Evolutionary conservation across 2,797 vertebrate genomes (phyloP).

Genomic region (Lates japonicus): DNA sequence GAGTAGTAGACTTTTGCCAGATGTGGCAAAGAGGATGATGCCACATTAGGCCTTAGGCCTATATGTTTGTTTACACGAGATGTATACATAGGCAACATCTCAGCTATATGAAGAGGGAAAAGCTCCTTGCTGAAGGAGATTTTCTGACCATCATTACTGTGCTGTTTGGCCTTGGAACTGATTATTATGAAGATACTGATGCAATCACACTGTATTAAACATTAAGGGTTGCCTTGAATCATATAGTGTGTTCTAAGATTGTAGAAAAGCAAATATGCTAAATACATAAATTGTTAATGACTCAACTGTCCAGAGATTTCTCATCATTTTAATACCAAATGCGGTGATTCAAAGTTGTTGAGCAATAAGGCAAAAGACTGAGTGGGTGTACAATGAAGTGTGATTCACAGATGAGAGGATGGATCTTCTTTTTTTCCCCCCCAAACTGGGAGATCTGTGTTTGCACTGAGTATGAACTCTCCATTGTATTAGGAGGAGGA

Average conservation of each 20-base stretch:
- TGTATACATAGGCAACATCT: not conserved
- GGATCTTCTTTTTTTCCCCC: not conserved
- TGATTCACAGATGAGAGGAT: constrained; percentile 59
- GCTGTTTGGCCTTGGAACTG: not conserved
- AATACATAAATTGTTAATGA: constrained; percentile 32
- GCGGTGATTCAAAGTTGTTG: constrained; percentile 32
- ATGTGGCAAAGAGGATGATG: not conserved
- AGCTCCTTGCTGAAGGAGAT: not conserved
- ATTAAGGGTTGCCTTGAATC: not conserved
- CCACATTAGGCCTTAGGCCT: no score
- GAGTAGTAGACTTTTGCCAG: not conserved
- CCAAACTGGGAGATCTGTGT: constrained; percentile 8
- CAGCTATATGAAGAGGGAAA: not conserved
- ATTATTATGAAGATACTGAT: not conserved
- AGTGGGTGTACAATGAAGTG: constrained; percentile 50
- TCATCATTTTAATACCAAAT: constrained; percentile 30
- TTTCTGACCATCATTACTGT: not conserved
- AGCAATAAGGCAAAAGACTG: constrained; percentile 35
- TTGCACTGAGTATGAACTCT: constrained; percentile 38
- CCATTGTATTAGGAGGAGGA: constrained; percentile 2
- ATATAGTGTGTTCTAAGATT: constrained; percentile 3
- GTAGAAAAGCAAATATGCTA: constrained; percentile 11
- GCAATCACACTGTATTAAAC: not conserved
- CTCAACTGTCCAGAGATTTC: constrained; percentile 22
- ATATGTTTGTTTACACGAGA: no score